Base-by-base conservation (phyloP, 2,797 vertebrate genomes). In the Danio kyathit region DNA sequence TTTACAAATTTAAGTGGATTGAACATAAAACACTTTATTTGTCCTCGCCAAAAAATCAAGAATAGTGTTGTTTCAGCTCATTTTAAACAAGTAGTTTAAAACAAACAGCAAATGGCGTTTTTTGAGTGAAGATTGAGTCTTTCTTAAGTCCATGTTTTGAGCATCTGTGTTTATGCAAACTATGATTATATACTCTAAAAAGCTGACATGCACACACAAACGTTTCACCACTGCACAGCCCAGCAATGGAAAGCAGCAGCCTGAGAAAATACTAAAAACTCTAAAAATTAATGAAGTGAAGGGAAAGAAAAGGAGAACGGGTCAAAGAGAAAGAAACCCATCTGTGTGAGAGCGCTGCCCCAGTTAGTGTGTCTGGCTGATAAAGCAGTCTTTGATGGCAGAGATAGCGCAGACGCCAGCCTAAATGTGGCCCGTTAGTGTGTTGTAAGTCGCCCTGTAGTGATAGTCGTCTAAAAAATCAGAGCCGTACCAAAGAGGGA, bases 361-460 rank as follows among this genome's bases (percentile, higher is more conserved):
- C 92, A 92, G 92, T 93, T 91, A 86, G 57, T 87, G 71, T 84
- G 87, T 93, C 92, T 91, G 91, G 91, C 91, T 88, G 88, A 92
- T 95, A 89, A 88, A 93, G 92, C 91, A 86, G 88, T 94, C 93
- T 95, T 93, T 92, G 94, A 93, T 94, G 93, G 92, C 89, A 85
- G 90, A 89, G 95, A 95, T 93, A 94, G 89, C 88, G 86, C 91
- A 92, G 93, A 94, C 92, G 92, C 94, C 94, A 93, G 91, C 90
- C 91, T 90, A 90, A 90, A 88, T 88, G 94, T 89, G 89, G 91
- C 92, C 91, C 89, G 89, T 89, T 90, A 81, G 80, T 83, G 88
- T 91, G 92, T 90, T 90, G 70, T 52, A 86, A 91, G 91, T 90
- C 87, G 83, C 91, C 84, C 89, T 88, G 83, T 89, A 88, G 86